A percentile compares a stretch with the other conserved stretches of the same genome.
These are phyloP conservation scores for Cheilosia grossa DNA, from an alignment of 2,888 invertebrate species.

Conservation along the genomic window DNA sequence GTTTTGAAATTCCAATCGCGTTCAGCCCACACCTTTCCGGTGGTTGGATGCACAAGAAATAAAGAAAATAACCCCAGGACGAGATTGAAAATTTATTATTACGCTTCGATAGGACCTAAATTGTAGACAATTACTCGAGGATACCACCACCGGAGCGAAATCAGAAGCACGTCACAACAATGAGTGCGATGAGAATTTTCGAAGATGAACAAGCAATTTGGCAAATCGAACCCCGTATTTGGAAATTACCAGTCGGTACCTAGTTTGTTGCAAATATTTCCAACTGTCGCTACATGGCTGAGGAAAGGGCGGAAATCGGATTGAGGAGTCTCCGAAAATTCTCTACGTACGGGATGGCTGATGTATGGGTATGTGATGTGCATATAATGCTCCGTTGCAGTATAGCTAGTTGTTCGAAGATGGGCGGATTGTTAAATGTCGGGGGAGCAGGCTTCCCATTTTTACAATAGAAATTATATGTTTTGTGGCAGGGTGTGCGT, in stretches of 20 bases:
- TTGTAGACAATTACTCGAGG: conserved; percentile 56
- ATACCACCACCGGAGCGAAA: background rate
- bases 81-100: conserved; percentile 49
- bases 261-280: conserved; percentile 34
- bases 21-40: conserved; percentile 49
- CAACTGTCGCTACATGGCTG: conserved; percentile 28
- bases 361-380: conserved; percentile 14
- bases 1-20: conserved; percentile 44
- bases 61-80: conserved; percentile 26
- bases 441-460: conserved; percentile 21
- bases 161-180: conserved; percentile 49
- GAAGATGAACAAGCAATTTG: conserved; percentile 66
- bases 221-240: conserved; percentile 64
- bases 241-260: conserved; percentile 18
- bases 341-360: background rate
- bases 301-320: conserved; percentile 15
- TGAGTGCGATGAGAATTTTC: conserved; percentile 36
- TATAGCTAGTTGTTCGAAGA: conserved; percentile 16
- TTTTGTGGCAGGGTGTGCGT: conserved; percentile 21
- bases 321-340: conserved; percentile 48
- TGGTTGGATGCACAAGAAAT: conserved; percentile 6
- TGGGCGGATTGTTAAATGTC: conserved; percentile 46
- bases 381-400: conserved; percentile 3
- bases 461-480: conserved; percentile 54
- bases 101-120: conserved; percentile 34